Conservation (phyloP, 1,140 invertebrate genomes). For the Cepaea nemoralis region DNA sequence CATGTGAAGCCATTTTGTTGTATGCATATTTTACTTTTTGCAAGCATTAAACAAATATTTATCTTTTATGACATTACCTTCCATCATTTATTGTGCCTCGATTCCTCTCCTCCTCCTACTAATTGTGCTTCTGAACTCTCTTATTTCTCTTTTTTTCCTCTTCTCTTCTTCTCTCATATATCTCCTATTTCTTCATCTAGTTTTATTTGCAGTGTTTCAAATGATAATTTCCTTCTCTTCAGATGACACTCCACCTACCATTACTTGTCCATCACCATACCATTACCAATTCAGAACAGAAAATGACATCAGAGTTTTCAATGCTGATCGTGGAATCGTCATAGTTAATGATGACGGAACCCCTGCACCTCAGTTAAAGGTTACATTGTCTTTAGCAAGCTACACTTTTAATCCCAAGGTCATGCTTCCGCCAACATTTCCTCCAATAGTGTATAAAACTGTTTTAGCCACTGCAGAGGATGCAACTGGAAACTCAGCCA, state of each 20-base stretch:
- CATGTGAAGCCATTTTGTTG: too few species aligned
- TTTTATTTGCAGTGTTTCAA: too few species aligned
- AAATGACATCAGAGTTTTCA: too few species aligned
- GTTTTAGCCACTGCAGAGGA: neutral
- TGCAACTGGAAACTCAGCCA: neutral
- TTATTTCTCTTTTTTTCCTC: too few species aligned
- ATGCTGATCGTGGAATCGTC: neutral
- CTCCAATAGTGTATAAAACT: neutral
- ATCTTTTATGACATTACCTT: too few species aligned
- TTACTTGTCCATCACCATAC: neutral
- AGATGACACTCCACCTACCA: constrained; percentile 19
- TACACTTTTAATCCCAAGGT: neutral
- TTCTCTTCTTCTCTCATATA: too few species aligned
- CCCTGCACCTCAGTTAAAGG: neutral
- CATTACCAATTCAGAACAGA: neutral
- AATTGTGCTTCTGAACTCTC: too few species aligned
- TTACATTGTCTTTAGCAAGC: neutral
- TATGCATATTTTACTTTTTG: too few species aligned
- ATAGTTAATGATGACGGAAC: neutral
- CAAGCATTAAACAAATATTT: too few species aligned
- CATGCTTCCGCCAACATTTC: neutral
- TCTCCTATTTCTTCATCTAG: too few species aligned
- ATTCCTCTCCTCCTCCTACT: too few species aligned
- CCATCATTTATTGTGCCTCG: too few species aligned
- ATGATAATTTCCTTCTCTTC: neutral